phyloP scores from a whole-genome alignment of 37 sponge, comb jelly and placozoan species.

The Crambe crambe region DNA sequence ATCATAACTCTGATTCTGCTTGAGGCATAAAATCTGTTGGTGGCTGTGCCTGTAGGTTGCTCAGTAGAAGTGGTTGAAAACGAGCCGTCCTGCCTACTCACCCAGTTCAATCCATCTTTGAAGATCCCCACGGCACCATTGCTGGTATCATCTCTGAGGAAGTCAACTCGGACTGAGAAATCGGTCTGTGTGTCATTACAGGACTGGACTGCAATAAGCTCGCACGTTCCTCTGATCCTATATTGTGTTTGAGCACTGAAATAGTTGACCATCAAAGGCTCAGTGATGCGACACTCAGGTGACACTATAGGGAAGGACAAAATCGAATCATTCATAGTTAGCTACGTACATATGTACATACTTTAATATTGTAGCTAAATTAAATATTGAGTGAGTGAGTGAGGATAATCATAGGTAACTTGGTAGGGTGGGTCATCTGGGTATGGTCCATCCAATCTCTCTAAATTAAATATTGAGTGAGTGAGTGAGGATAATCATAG shows the following conservation, averaged over 20 bases:
- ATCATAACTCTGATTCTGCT: background rate
- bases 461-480: no score
- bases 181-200: slow-evolving; percentile 8
- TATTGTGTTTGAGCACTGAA: slow-evolving; percentile 15
- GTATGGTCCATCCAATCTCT: no score
- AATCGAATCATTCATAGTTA: background rate
- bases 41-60: background rate
- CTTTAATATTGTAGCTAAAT: background rate
- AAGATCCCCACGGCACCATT: slow-evolving; percentile 41
- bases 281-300: slow-evolving; percentile 17
- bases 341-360: background rate
- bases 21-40: background rate
- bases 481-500: background rate
- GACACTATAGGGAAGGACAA: background rate
- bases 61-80: background rate
- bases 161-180: slow-evolving; percentile 56
- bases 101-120: background rate
- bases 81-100: slow-evolving; percentile 12
- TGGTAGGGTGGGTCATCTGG: no score
- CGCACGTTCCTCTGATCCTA: slow-evolving; percentile 45
- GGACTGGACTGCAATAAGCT: slow-evolving; percentile 20
- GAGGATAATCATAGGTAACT: background rate
- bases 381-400: background rate
- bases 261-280: slow-evolving; percentile 15
- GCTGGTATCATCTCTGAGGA: background rate